phyloP scores from a whole-genome alignment of 2,888 invertebrate genomes.

The Euplagia quadripunctaria region DNA sequence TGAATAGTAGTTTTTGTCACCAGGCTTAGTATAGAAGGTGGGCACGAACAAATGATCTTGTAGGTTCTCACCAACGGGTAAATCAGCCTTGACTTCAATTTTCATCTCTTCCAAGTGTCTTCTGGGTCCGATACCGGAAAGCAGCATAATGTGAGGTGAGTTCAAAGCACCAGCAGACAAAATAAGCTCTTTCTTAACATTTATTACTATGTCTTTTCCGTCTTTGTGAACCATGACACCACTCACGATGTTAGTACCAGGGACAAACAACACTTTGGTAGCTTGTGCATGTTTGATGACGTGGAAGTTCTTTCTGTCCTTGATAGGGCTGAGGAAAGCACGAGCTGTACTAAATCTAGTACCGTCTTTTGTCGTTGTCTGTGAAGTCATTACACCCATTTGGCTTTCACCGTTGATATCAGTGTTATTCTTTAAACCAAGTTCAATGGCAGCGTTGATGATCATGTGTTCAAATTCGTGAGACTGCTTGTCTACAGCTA shows the following conservation, averaged over 20 bases:
- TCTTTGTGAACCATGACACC: slow-evolving; percentile 87
- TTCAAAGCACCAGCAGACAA: slow-evolving; percentile 93
- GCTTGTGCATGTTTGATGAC: slow-evolving; percentile 87
- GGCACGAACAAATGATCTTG: slow-evolving; percentile 93
- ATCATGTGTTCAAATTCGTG: slow-evolving; percentile 85
- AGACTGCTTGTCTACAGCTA: slow-evolving; percentile 86
- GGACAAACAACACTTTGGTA: slow-evolving; percentile 87
- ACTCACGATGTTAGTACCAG: slow-evolving; percentile 82
- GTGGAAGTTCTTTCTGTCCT: slow-evolving; percentile 88
- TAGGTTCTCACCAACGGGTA: slow-evolving; percentile 91
- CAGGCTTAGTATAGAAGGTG: slow-evolving; percentile 90
- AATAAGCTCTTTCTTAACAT: slow-evolving; percentile 90
- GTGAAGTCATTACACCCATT: slow-evolving; percentile 90
- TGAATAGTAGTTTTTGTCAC: slow-evolving; percentile 88
- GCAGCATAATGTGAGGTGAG: slow-evolving; percentile 93
- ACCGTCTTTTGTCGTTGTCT: slow-evolving; percentile 90
- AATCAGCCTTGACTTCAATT: slow-evolving; percentile 87
- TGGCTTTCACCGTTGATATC: slow-evolving; percentile 90
- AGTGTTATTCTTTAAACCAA: slow-evolving; percentile 86
- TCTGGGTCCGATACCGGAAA: slow-evolving; percentile 92
- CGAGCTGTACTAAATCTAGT: slow-evolving; percentile 91
- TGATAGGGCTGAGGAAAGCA: slow-evolving; percentile 89
- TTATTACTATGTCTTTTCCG: slow-evolving; percentile 73
- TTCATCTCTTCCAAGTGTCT: slow-evolving; percentile 87
- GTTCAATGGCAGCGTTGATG: slow-evolving; percentile 88